These are phyloP conservation scores for Brotula barbata DNA, from an alignment of 2,797 vertebrate species.

Conservation along the genomic window DNA sequence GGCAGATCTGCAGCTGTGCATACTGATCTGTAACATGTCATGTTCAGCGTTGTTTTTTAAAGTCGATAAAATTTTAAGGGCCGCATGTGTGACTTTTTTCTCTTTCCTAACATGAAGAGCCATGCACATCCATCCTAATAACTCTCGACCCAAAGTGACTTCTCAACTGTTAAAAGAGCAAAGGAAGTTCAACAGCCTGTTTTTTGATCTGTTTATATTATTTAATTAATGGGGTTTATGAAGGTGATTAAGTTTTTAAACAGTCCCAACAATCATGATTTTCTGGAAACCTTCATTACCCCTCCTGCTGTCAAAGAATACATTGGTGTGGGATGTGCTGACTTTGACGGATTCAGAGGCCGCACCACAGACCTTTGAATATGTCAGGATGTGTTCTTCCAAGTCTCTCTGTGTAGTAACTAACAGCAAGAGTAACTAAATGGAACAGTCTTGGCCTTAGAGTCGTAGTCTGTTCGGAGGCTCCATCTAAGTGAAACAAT, in stretches of 20 bases:
- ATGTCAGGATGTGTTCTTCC: too few species aligned
- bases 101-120: slow-evolving; percentile 5
- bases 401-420: too few species aligned
- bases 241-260: background rate
- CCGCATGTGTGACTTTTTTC: too few species aligned
- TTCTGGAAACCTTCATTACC: background rate
- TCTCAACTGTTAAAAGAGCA: background rate
- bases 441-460: too few species aligned
- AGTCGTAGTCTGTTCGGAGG: too few species aligned
- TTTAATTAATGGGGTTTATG: too few species aligned
- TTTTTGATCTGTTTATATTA: background rate
- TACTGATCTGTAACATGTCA: slow-evolving; percentile 9
- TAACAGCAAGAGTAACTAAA: too few species aligned
- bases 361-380: too few species aligned
- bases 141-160: slow-evolving; percentile 9
- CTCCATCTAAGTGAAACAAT: too few species aligned
- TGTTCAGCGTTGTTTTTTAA: background rate
- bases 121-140: slow-evolving; percentile 6
- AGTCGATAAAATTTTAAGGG: slow-evolving; percentile 2
- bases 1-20: background rate
- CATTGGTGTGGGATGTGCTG: background rate
- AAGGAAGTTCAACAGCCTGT: background rate
- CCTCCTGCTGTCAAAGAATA: background rate
- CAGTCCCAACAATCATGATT: background rate
- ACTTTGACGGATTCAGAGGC: background rate